Conservation (phyloP, 2,888 invertebrate genomes). For the Lapara coniferarum region DNA sequence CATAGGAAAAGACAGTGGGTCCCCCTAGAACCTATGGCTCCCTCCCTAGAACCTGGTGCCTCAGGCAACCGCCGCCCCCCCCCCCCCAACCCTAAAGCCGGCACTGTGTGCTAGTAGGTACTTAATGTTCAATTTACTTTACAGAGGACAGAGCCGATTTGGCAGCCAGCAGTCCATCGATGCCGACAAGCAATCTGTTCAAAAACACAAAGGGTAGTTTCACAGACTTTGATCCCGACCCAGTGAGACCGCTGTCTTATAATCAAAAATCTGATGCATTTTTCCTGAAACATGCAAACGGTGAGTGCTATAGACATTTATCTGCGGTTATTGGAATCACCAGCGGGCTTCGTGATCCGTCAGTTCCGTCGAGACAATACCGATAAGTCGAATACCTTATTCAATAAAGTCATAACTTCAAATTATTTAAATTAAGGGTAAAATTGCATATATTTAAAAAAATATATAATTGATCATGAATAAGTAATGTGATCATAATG, state of each 20-base stretch:
- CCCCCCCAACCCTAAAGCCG: no score
- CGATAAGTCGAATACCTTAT: background rate
- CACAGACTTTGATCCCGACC: constrained; percentile 39
- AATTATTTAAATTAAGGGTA: no score
- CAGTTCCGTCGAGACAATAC: background rate
- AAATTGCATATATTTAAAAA: no score
- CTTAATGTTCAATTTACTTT: constrained; percentile 36
- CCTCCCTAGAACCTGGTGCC: no score
- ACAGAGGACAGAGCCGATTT: constrained; percentile 70
- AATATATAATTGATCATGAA: no score
- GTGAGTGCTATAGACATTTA: constrained; percentile 30
- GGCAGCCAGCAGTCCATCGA: constrained; percentile 33
- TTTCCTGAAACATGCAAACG: constrained; percentile 32
- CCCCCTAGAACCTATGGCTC: no score
- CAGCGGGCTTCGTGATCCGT: background rate
- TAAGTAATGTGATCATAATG: no score
- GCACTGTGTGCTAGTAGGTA: background rate
- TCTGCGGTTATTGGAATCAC: background rate
- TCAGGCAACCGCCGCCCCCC: no score
- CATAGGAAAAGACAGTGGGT: background rate
- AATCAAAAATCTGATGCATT: constrained; percentile 50
- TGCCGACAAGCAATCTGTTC: constrained; percentile 54
- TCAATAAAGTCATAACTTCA: no score
- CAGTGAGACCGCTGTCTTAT: constrained; percentile 64
- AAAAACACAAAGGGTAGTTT: constrained; percentile 51